Conservation (phyloP, 2,113 vertebrate genomes). For the Gambusia holbrooki region DNA sequence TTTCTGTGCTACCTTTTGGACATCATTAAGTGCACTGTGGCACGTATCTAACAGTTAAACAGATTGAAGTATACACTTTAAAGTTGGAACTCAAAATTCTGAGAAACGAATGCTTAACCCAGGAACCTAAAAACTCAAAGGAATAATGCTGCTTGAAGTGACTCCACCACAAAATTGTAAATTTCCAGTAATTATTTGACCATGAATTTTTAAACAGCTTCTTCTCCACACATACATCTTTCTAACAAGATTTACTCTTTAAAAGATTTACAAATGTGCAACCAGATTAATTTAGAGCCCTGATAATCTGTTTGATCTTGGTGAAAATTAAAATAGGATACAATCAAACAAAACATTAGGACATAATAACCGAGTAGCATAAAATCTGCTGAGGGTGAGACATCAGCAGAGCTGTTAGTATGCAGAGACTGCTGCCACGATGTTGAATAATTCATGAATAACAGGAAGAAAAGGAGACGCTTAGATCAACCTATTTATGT, state of each 20-base stretch:
- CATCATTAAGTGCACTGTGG: background rate
- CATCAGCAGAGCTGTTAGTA: conserved; percentile 26
- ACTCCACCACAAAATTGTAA: background rate
- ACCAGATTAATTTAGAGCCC: background rate
- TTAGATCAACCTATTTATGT: background rate
- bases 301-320: background rate
- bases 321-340: background rate
- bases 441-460: conserved; percentile 52
- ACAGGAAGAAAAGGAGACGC: background rate
- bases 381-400: conserved; percentile 4
- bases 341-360: conserved; percentile 15
- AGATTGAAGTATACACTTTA: background rate
- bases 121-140: background rate
- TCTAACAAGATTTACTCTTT: background rate
- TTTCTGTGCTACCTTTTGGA: background rate
- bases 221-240: background rate
- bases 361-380: background rate
- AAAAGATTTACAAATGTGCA: conserved; percentile 2
- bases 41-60: background rate
- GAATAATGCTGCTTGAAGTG: background rate
- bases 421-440: conserved; percentile 16
- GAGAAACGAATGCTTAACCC: background rate
- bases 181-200: background rate
- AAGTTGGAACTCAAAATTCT: background rate
- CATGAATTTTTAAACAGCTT: background rate